A percentile compares a stretch with the other conserved stretches of the same genome.
Evolutionary conservation across 2,113 vertebrate species (phyloP).

Genomic region (Vulpes lagopus): DNA sequence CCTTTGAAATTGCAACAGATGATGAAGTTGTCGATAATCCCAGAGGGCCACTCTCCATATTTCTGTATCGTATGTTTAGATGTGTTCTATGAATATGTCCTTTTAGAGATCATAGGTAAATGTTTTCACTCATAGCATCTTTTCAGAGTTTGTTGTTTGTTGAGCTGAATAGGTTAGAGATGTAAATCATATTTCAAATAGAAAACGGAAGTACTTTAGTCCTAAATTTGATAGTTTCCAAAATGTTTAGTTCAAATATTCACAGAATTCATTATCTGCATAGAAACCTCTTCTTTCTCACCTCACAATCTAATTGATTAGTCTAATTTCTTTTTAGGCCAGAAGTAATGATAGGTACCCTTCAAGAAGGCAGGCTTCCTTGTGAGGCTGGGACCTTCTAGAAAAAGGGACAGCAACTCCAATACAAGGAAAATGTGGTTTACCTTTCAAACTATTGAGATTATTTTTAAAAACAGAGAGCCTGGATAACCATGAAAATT

Average conservation of each 20-base stretch:
- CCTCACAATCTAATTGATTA: not conserved
- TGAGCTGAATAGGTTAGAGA: not conserved
- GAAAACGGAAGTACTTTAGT: not conserved
- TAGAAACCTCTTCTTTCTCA: not conserved
- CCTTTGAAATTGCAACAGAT: constrained; percentile 15
- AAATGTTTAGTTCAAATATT: not conserved
- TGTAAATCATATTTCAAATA: not conserved
- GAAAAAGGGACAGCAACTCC: not conserved
- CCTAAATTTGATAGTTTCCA: constrained; percentile 9
- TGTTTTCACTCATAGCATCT: not conserved
- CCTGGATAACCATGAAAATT: not conserved
- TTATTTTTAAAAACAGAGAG: not conserved
- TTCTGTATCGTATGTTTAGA: not conserved
- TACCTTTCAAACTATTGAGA: not conserved
- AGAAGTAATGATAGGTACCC: not conserved
- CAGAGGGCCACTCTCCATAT: not conserved
- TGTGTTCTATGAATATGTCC: not conserved
- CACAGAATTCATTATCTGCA: not conserved
- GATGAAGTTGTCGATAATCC: constrained; percentile 44
- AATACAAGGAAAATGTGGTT: not conserved
- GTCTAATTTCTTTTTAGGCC: not conserved
- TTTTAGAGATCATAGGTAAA: constrained; percentile 57
- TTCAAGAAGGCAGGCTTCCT: not conserved
- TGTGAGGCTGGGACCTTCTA: not conserved
- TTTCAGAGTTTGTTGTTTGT: not conserved